Base-by-base conservation (phyloP, 2,888 invertebrate species). In the Platycheirus rosarum region DNA sequence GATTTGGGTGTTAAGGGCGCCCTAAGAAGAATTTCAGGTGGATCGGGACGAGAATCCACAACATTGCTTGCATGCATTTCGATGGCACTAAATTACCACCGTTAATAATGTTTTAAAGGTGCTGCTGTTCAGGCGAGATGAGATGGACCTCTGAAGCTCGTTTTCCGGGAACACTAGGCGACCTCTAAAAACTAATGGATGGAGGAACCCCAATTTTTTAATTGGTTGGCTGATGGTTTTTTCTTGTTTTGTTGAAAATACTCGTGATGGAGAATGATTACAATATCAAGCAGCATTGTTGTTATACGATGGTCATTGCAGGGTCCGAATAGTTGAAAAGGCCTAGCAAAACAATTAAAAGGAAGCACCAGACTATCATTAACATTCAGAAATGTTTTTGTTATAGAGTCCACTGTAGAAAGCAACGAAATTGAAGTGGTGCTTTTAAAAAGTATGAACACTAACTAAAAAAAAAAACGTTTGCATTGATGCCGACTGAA, bases 1-100 rank as follows among this genome's bases (percentile, higher is more conserved):
- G 63, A 53, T 23, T 32, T 71, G 2, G 73, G 55, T 40, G 62
- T 32, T 9, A 53, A 63, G 14, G 71, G 62, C 18, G 55, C 65
- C 6, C 23, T 65, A 9, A 29, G 32, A 16, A 63, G 60, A 44
- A 5, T 62, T 42, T 60, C 75, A 16, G 75, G 49, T 23, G 51
- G 75, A 26, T 46, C 57, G 11, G 66, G 70, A 13, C 35, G 48
- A 5, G 70, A 57, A 18, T 60, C 57, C 9, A 70, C 71, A 23
- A 62, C 53, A 32, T 62, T 71, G 9, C 42, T 71, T 14, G 69
- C 69, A 46, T 69, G 69, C 57, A 57, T 69, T 8, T 57, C 57
- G 14, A 51, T 71, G 51, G 51, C 18, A 44, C 14, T 3, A 8
- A 6, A 13, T 46, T 55, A 11, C 35, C 55, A 35, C 9, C 9